These are phyloP conservation scores for Gallinago jamesoni DNA, from an alignment of 2,113 vertebrate genomes.

Conservation along the genomic window DNA sequence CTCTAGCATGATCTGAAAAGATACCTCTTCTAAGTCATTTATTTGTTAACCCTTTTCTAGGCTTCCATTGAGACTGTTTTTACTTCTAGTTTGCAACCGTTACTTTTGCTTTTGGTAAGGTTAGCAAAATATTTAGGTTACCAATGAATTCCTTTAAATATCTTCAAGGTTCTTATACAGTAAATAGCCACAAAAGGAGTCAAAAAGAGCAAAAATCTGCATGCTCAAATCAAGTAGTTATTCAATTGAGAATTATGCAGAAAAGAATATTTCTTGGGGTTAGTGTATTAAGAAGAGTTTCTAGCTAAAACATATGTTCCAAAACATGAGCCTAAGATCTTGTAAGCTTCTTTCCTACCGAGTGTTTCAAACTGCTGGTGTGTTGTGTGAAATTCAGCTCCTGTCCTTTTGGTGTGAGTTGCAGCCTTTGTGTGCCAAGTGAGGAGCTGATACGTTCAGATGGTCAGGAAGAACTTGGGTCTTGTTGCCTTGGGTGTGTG, in stretches of 20 bases:
- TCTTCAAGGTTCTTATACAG: not conserved
- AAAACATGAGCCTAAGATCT: not conserved
- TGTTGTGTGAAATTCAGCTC: not conserved
- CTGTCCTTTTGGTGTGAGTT: not conserved
- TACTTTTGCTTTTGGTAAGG: not conserved
- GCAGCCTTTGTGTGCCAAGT: not conserved
- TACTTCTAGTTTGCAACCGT: not conserved
- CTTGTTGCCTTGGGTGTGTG: not conserved
- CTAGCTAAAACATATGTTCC: not conserved
- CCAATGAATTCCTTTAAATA: not conserved
- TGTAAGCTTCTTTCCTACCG: not conserved
- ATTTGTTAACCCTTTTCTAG: not conserved
- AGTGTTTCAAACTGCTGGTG: not conserved
- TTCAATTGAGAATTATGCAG: not conserved
- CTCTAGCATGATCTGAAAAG: not conserved
- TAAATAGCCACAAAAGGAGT: not conserved
- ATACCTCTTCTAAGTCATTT: not conserved
- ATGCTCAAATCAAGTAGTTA: not conserved
- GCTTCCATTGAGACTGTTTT: not conserved
- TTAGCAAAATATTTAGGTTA: not conserved
- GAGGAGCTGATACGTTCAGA: not conserved
- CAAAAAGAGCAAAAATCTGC: not conserved
- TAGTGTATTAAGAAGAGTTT: not conserved
- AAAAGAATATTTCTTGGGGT: not conserved
- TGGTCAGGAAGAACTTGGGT: not conserved